Conservation (phyloP, 1,140 invertebrate species). For the Hylaeus anthracinus region DNA sequence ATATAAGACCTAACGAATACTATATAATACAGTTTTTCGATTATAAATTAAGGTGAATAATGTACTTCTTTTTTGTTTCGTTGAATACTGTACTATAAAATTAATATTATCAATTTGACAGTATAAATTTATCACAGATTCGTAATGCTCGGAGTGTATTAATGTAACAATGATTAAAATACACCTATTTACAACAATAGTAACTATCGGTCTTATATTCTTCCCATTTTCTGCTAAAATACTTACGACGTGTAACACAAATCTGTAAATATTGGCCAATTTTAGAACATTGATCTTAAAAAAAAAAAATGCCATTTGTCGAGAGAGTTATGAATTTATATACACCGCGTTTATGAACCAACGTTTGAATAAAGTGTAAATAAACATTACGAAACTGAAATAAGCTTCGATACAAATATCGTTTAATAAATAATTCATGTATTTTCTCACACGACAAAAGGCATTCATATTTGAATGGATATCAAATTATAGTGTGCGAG, state of each 20-base stretch:
- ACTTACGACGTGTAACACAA: background rate
- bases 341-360: background rate
- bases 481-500: conserved; percentile 24
- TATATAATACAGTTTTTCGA: conserved; percentile 21
- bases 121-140: conserved; percentile 76
- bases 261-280: background rate
- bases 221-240: background rate
- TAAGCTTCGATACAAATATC: background rate
- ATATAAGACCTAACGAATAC: conserved; percentile 45
- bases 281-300: conserved; percentile 2
- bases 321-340: conserved; percentile 20
- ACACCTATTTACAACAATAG: conserved; percentile 66
- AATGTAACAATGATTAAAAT: conserved; percentile 57
- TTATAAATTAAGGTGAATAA: conserved; percentile 43
- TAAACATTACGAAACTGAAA: background rate
- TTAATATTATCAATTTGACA: conserved; percentile 62
- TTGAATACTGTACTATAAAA: conserved; percentile 56
- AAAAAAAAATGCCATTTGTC: conserved; percentile 11
- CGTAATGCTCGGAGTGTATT: conserved; percentile 59
- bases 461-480: background rate
- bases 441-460: conserved; percentile 12
- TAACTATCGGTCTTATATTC: conserved; percentile 11
- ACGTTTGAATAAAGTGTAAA: background rate
- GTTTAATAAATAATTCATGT: background rate
- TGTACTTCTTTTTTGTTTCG: background rate